Evolutionary conservation across 2,113 vertebrate genomes (phyloP).

Genomic region (Rana temporaria): DNA sequence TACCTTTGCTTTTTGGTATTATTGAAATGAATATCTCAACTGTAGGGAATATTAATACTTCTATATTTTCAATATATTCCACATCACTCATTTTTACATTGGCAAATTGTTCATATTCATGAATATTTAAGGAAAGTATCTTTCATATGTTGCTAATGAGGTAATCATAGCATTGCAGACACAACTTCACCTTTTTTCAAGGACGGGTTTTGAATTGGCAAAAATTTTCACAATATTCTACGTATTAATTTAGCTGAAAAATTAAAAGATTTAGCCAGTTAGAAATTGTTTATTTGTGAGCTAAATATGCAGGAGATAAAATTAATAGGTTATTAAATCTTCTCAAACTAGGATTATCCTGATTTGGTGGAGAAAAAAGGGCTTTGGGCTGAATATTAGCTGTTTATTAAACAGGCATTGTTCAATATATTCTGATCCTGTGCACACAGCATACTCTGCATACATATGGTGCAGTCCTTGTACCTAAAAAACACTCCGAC

Average conservation of each 20-base stretch:
- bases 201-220: slow-evolving; percentile 1
- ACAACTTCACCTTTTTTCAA: slow-evolving; percentile 11
- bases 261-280: neutral
- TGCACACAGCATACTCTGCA: too few relatives aligned
- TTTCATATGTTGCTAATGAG: neutral
- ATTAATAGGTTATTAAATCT: too few relatives aligned
- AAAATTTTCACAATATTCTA: neutral
- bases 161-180: slow-evolving; percentile 15
- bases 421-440: too few relatives aligned
- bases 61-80: slow-evolving; percentile 23
- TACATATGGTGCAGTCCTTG: too few relatives aligned
- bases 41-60: slow-evolving; percentile 14
- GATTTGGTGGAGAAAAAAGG: too few relatives aligned
- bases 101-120: slow-evolving; percentile 33
- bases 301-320: too few relatives aligned
- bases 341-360: too few relatives aligned
- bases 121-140: slow-evolving; percentile 22
- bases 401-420: too few relatives aligned
- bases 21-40: slow-evolving; percentile 17
- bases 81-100: slow-evolving; percentile 12
- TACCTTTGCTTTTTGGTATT: neutral
- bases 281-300: neutral
- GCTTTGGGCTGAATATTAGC: too few relatives aligned
- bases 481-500: too few relatives aligned
- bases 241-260: too few relatives aligned